Evolutionary conservation across 2,113 vertebrate genomes (phyloP).

Genomic region (Nothocercus nigrocapillus): DNA sequence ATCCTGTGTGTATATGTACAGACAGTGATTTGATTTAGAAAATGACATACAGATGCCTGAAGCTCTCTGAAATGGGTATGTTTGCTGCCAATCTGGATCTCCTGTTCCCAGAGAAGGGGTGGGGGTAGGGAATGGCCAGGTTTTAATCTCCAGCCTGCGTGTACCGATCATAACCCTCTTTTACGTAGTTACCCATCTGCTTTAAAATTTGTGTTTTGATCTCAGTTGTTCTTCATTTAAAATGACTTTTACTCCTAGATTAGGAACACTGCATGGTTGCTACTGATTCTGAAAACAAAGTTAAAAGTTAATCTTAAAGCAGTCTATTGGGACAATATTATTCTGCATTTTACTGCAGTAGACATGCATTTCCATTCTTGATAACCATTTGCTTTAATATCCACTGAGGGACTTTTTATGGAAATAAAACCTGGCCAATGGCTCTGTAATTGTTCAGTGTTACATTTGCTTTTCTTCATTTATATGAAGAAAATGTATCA

Average conservation of each 20-base stretch:
- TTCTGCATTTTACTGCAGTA: slow-evolving; percentile 23
- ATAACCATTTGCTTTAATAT: slow-evolving; percentile 47
- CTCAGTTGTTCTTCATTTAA: background rate
- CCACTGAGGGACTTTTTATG: background rate
- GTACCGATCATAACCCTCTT: background rate
- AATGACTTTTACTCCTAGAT: background rate
- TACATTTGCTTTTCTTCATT: slow-evolving; percentile 42
- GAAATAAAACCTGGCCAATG: slow-evolving; percentile 32
- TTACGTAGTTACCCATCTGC: slow-evolving; percentile 27
- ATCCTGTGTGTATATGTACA: background rate
- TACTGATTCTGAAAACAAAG: background rate
- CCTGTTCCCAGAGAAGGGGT: background rate
- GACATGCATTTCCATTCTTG: slow-evolving; percentile 39
- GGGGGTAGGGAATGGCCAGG: background rate
- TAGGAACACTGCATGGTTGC: slow-evolving; percentile 1
- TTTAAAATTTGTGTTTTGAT: background rate
- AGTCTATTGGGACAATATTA: slow-evolving; percentile 7
- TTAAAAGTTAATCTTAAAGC: slow-evolving; percentile 18
- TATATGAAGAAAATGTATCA: slow-evolving; percentile 29
- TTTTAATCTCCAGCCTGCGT: background rate
- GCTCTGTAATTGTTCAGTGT: slow-evolving; percentile 21
- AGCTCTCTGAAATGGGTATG: background rate
- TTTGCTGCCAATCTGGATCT: background rate
- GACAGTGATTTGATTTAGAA: background rate
- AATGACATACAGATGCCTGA: background rate